Evolutionary conservation across 2,888 invertebrate genomes (phyloP), one percentile per base, ranked within the genome.

Genomic region (Eurois occulta): DNA sequence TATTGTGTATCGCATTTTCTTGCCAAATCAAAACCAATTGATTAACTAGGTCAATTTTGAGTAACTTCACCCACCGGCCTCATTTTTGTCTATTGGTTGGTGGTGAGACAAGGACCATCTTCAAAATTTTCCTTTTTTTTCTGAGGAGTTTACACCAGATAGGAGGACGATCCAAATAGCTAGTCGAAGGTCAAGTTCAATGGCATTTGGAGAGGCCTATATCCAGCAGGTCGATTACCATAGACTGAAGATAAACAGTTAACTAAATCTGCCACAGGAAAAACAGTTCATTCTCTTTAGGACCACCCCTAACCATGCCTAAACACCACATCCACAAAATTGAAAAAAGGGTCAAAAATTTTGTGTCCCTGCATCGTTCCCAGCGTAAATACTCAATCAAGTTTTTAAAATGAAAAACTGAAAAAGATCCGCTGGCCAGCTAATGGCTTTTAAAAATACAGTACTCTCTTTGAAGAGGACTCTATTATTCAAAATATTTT

Each of bases 391-490:
- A 89, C 86, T 87, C 90, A 88, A 89, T 90, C 87, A 87, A 86
- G 85, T 86, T 87, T 82, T 86, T 82, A 77, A 88, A 89, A 89
- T 86, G 78, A 86, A 89, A 90, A 76, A 78, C 86, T 87, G 84
- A 89, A 92, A 92, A 88, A 80, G 83, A 84, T 78, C 77, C 86
- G 70, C 71, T 64, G 58, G 60, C 72, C 65, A 76, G 87, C 90
- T 93, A 93, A 94, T 94, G 91, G 92, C 89, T 93, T 93, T 93
- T 91, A 92, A 92, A 94, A 92, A 93, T 89, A 91, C 84, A 90
- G 82, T 86, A 84, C 90, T 89, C 90, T 90, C 91, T 91, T 89
- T 90, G 91, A 90, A 75, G 75, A 81, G 81, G 86, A 78, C 83
- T 93, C 76, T 92, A 92, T 92, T 93, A 94, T 93, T 94, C 91